Evolutionary conservation across 2,888 invertebrate species (phyloP).

Genomic region (Drosophila crucigera): DNA sequence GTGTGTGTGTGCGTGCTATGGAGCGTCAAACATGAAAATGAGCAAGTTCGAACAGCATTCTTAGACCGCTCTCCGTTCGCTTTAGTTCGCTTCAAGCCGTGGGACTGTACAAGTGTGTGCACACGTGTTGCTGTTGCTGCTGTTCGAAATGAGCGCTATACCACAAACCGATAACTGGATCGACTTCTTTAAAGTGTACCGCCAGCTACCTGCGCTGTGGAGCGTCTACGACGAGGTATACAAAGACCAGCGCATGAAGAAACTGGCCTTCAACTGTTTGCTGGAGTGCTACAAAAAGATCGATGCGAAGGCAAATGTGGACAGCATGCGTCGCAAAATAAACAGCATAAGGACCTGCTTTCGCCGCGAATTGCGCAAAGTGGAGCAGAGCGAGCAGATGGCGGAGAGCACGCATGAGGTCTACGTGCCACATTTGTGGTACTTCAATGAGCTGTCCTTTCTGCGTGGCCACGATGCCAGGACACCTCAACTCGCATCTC

Average conservation of each 20-base stretch:
- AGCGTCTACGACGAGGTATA: constrained; percentile 27
- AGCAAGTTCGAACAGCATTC: constrained; percentile 4
- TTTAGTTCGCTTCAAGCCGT: constrained; percentile 32
- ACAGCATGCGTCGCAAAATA: constrained; percentile 45
- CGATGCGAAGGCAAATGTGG: constrained; percentile 43
- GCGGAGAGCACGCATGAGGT: background rate
- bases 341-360: constrained; percentile 53
- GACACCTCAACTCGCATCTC: background rate
- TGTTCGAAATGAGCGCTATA: constrained; percentile 38
- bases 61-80: background rate
- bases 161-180: constrained; percentile 33
- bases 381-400: constrained; percentile 38
- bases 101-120: constrained; percentile 9
- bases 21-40: constrained; percentile 22
- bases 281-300: constrained; percentile 37
- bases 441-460: constrained; percentile 38
- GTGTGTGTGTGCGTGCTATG: background rate
- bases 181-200: constrained; percentile 39
- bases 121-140: background rate
- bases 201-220: constrained; percentile 48
- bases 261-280: constrained; percentile 15
- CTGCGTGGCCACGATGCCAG: constrained; percentile 10
- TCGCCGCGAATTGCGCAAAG: constrained; percentile 53
- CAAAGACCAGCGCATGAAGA: constrained; percentile 28
- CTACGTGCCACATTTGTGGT: constrained; percentile 57